Conservation (phyloP, 2,113 vertebrate species). For the Progne subis region DNA sequence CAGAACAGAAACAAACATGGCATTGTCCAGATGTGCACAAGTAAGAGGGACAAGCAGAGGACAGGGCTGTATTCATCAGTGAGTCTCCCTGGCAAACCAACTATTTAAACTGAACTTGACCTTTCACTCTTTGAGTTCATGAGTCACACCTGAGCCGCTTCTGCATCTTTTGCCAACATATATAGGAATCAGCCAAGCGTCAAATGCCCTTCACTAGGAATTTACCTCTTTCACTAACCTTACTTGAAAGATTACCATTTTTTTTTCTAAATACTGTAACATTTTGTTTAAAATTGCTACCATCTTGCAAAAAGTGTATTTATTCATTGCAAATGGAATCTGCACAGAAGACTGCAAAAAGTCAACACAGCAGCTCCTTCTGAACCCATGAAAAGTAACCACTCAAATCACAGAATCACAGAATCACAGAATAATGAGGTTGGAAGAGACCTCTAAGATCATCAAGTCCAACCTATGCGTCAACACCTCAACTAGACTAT, state of each 20-base stretch:
- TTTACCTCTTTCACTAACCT: background rate
- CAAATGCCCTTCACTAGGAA: background rate
- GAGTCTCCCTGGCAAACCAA: background rate
- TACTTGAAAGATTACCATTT: background rate
- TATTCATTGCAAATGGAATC: background rate
- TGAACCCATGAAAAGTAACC: background rate
- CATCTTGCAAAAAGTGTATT: background rate
- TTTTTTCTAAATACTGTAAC: background rate
- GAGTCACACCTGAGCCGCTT: background rate
- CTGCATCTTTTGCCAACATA: background rate
- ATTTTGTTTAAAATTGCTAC: background rate
- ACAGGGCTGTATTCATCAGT: background rate
- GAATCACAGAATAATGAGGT: too few relatives aligned
- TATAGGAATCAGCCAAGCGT: background rate
- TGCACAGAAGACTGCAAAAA: background rate
- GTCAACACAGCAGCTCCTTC: background rate
- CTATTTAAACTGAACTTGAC: background rate
- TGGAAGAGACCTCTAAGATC: too few relatives aligned
- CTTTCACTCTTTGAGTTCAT: background rate
- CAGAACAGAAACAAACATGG: background rate
- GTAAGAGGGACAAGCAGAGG: background rate
- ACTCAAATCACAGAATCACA: too few relatives aligned
- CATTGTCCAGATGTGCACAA: conserved; percentile 14
- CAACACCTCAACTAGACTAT: too few relatives aligned
- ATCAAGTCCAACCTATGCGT: too few relatives aligned